Conservation (phyloP, 2,888 invertebrate species). For the Salticus scenicus region DNA sequence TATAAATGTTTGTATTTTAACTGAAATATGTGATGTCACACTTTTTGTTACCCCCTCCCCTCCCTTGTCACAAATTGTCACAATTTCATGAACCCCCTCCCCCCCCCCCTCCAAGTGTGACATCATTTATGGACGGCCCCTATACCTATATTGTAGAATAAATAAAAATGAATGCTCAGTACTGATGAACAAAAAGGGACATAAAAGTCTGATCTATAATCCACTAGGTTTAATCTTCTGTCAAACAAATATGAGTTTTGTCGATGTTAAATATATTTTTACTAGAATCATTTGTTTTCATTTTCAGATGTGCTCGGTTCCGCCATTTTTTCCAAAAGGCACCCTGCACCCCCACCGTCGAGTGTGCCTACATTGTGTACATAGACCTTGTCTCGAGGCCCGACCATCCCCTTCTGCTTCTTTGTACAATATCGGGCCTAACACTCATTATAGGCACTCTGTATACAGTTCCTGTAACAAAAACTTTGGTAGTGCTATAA, state of each 20-base stretch:
- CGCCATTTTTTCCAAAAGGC: slow-evolving; percentile 42
- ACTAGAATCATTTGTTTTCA: neutral
- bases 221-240: too few relatives aligned
- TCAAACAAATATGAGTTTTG: neutral
- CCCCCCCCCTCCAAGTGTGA: too few relatives aligned
- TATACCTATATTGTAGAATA: too few relatives aligned
- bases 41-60: too few relatives aligned
- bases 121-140: too few relatives aligned
- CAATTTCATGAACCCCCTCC: too few relatives aligned
- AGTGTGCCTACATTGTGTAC: slow-evolving; percentile 48
- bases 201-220: too few relatives aligned
- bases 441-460: slow-evolving; percentile 41
- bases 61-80: too few relatives aligned
- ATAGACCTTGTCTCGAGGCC: slow-evolving; percentile 36
- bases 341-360: slow-evolving; percentile 40
- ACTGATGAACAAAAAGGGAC: too few relatives aligned
- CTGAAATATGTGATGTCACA: too few relatives aligned
- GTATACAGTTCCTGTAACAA: slow-evolving; percentile 61
- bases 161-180: too few relatives aligned
- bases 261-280: neutral
- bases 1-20: too few relatives aligned
- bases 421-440: slow-evolving; percentile 23
- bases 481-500: slow-evolving; percentile 31
- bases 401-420: slow-evolving; percentile 22
- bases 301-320: slow-evolving; percentile 55